Evolutionary conservation across 92 coral and sea anemone species (phyloP).

Genomic region (Paragorgia papillata): DNA sequence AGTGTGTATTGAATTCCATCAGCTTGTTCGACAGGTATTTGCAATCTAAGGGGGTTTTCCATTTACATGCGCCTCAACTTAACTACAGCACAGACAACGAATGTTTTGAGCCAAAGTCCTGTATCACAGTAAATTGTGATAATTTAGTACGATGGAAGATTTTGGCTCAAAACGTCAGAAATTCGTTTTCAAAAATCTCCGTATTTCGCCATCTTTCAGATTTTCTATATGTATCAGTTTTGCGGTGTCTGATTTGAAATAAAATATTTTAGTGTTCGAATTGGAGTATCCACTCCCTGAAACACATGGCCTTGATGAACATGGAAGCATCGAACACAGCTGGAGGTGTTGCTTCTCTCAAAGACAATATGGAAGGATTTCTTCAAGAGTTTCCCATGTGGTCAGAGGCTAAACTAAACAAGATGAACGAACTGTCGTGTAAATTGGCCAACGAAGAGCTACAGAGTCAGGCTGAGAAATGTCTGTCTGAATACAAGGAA

Average conservation of each 20-base stretch:
- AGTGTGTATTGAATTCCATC: conserved; percentile 82
- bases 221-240: too few relatives aligned
- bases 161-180: too few relatives aligned
- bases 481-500: conserved; percentile 79
- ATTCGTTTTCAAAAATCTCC: too few relatives aligned
- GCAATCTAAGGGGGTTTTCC: too few relatives aligned
- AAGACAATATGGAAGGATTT: conserved; percentile 68
- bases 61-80: too few relatives aligned
- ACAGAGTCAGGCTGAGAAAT: conserved; percentile 77
- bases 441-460: conserved; percentile 72
- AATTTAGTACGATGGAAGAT: too few relatives aligned
- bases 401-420: conserved; percentile 81
- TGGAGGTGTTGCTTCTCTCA: conserved; percentile 77
- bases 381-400: conserved; percentile 75
- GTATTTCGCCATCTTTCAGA: too few relatives aligned
- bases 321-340: conserved; percentile 91
- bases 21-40: conserved; percentile 81
- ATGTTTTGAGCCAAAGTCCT: too few relatives aligned
- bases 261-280: conserved; percentile 71
- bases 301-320: conserved; percentile 92
- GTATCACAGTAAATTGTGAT: too few relatives aligned
- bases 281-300: conserved; percentile 85
- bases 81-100: too few relatives aligned
- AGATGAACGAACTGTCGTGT: conserved; percentile 83
- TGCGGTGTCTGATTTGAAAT: background rate